Evolutionary conservation across 2,797 vertebrate genomes (phyloP), one percentile per base, ranked within the genome.

Genomic region (Hemitrygon akajei): DNA sequence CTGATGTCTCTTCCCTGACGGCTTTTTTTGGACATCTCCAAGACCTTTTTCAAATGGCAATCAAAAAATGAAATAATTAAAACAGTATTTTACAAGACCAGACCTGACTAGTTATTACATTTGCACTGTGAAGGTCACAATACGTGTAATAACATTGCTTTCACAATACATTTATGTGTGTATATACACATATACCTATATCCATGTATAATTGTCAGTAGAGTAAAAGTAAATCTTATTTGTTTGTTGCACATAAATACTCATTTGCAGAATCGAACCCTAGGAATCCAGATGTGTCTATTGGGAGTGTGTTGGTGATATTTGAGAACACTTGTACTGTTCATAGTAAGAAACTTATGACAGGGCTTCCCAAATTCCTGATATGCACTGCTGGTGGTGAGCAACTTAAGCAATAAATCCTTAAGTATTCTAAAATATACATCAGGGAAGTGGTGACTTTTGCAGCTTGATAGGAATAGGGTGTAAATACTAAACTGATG

Each of bases 371-470:
- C 30, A 89, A 20, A 89, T 89, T 89, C 60, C 86, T 89, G 86
- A 89, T 63, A 89, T 20, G 86, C 86, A 89, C n/a, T 66, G 60
- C 60, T 89, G 60, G 86, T 89, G 86, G 86, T 10, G n/a, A 18
- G 58, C 30, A 66, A 30, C n/a, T 66, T 89, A 60, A 25, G 60
- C 6, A 89, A 7, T 30, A 66, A 66, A 66, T 25, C 60, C 60
- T 37, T 89, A n/a, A 60, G n/a, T 63, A 89, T 34, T 30, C 30
- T 34, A 34, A 20, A 66, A 20, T 20, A 89, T 34, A 75, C 71
- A 75, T 25, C 4, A 37, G 47, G 91, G 34, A 92, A 92, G 40
- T 18, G 11, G 89, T 73, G 91, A 16, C 91, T 92, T 47, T 75
- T 75, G 91, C 25, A 30, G 91, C n/a, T 73, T 92, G 37, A 56